phyloP scores from a whole-genome alignment of 2,797 vertebrate genomes.

The Tamandua tetradactyla region DNA sequence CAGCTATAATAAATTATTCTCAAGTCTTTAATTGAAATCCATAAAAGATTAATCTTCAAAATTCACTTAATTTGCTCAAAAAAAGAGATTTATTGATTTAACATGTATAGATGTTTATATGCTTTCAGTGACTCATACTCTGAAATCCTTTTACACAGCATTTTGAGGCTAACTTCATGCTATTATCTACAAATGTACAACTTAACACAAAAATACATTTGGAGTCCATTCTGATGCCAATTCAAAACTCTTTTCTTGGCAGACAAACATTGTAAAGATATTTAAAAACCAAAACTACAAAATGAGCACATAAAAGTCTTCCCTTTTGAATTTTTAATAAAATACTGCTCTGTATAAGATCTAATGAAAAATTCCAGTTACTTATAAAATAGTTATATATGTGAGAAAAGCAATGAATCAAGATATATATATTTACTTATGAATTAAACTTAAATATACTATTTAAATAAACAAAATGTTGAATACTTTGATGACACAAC shows the following conservation, averaged over 20 bases:
- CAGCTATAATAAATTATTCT: conserved; percentile 84
- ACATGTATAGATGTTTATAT: conserved; percentile 79
- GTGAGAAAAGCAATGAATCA: conserved; percentile 80
- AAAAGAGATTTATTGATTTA: conserved; percentile 56
- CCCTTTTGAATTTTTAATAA: conserved; percentile 89
- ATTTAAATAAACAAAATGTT: conserved; percentile 74
- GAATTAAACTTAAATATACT: conserved; percentile 75
- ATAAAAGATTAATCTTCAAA: conserved; percentile 62
- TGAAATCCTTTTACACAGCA: conserved; percentile 84
- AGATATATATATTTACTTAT: conserved; percentile 68
- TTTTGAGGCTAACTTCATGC: conserved; percentile 84
- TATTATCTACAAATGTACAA: conserved; percentile 86
- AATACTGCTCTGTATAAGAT: conserved; percentile 90
- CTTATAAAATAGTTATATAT: conserved; percentile 86
- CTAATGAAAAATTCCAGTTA: conserved; percentile 88
- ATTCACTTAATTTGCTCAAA: conserved; percentile 18
- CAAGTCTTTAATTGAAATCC: conserved; percentile 85
- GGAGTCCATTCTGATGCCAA: conserved; percentile 84
- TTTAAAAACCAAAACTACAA: conserved; percentile 87
- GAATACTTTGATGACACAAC: conserved; percentile 72
- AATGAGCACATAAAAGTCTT: conserved; percentile 88
- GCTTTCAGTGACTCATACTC: conserved; percentile 83
- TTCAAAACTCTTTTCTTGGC: conserved; percentile 86
- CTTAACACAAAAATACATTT: conserved; percentile 86
- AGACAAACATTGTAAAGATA: conserved; percentile 85